Evolutionary conservation across 2,797 vertebrate species (phyloP).

Genomic region (Hybognathus amarus): DNA sequence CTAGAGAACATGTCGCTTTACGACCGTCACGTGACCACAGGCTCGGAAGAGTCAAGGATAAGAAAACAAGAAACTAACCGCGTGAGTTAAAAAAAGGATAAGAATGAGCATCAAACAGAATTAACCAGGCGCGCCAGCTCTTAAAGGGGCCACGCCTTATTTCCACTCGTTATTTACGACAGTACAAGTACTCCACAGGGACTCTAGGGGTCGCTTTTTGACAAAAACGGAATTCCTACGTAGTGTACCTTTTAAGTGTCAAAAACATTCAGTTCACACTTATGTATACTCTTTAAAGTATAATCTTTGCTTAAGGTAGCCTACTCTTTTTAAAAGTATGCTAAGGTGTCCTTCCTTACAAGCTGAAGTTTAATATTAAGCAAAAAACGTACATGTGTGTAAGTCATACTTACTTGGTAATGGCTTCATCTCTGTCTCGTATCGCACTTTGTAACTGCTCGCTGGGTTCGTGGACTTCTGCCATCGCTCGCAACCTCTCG

Average conservation of each 20-base stretch:
- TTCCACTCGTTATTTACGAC: no score
- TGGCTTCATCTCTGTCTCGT: constrained; percentile 93
- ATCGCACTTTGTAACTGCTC: constrained; percentile 93
- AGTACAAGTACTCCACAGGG: no score
- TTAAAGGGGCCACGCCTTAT: no score
- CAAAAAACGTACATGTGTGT: neutral
- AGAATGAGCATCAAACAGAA: no score
- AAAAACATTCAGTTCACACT: neutral
- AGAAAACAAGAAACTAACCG: no score
- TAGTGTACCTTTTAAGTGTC: neutral
- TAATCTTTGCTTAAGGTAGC: neutral
- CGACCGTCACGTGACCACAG: no score
- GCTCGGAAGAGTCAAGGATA: no score
- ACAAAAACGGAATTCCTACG: no score
- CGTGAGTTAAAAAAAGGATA: no score
- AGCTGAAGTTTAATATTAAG: neutral
- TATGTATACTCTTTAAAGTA: neutral
- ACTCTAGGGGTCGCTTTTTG: no score
- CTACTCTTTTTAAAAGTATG: neutral
- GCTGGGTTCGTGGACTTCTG: constrained; percentile 85
- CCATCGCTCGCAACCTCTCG: constrained; percentile 81
- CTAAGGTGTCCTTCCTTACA: neutral
- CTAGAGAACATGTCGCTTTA: no score
- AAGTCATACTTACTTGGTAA: constrained; percentile 86
- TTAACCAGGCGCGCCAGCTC: no score